Base-by-base conservation (phyloP, 2,797 vertebrate genomes). In the Poeciliopsis presidionis region DNA sequence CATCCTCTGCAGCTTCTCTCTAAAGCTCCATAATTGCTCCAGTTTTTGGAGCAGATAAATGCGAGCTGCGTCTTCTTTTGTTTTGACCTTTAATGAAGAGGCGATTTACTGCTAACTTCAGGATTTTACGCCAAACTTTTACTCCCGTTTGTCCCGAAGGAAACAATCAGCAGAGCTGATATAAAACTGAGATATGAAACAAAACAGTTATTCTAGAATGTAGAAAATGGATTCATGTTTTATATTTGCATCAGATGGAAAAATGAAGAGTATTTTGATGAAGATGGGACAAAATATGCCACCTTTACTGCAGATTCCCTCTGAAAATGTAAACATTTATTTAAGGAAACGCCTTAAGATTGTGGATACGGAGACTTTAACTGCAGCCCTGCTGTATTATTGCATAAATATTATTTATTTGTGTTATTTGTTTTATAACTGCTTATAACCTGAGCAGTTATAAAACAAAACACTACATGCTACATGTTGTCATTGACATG, bases 1-100 rank as follows among this genome's bases (percentile, higher is more conserved):
- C 72, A 43, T 57, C 36, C 51, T 74, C 51, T 57, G 49, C 72
- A 74, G 72, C 8, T 43, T 43, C 51, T 43, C 33, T 73, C 13
- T 39, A 57, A 73, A 74, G 22, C 49, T 74, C 13, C 22, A 41
- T 43, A 57, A 57, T 20, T 57, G 36, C 14, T 49, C 16, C 72
- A 25, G 33, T 73, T 74, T 18, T 43, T 28, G n/a, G 20, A 41
- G 51, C 22, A 55, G 51, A 41, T 55, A 57, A 18, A 53, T n/a
- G 20, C 43, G 70, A 30, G 18, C 43, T 47, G 70, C 16, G 33
- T 49, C 45, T 1, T 49, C 30, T 71, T 72, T 72, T 33, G 36
- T 18, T 49, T 72, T 22, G 70, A 30, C 45, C 45, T 20, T 20
- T 28, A 45, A 46, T n/a, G 25, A 71, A 63, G 59, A 63, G 43